Base-by-base conservation (phyloP, 1,140 invertebrate genomes). In the Phymorhynchus buccinoides region DNA sequence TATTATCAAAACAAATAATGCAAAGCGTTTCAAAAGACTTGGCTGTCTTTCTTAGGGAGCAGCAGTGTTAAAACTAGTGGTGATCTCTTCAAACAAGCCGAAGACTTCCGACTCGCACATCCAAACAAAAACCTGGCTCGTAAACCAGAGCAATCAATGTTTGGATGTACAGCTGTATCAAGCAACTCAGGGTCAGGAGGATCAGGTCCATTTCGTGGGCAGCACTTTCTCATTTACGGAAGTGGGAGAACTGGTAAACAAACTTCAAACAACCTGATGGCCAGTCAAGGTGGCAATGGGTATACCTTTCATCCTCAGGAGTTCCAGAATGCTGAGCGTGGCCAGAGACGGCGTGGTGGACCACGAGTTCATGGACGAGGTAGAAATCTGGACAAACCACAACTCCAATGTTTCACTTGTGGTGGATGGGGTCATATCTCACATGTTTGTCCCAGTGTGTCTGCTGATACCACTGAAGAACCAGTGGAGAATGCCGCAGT, bases 41-140 rank as follows among this genome's bases (percentile, higher is more conserved):
- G 14, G 44, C 44, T 52, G 79, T 80, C 9, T 80, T 80, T 80
- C 32, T 80, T 18, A 30, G 80, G 12, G 80, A 81, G 35, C 66
- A n/a, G 80, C 16, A n/a, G 39, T 0, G 16, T 66, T 18, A 66
- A 35, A 16, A 37, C 52, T 3, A 0, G 7, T 1, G 39, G 37
- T 39, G 35, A 81, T 35, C 9, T 81, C 14, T 14, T 81, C 0
- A 56, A 81, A 39, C 18, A 3, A 7, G 52, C 80, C 18, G 80
- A 81, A 12, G 16, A 27, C 27, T 66, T 39, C 39, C 12, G 52
- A 4, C n/a, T 62, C 22, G 52, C 56, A 7, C 56, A 68, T 35
- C 52, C 52, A 37, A 27, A 18, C 3, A 81, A 68, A 66, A 81
- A 62, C 22, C 16, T 68, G 22, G 52, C 80, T 27, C 30, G 56